Conservation (phyloP, 2,888 invertebrate species). For the Dicranocentrus wangi region DNA sequence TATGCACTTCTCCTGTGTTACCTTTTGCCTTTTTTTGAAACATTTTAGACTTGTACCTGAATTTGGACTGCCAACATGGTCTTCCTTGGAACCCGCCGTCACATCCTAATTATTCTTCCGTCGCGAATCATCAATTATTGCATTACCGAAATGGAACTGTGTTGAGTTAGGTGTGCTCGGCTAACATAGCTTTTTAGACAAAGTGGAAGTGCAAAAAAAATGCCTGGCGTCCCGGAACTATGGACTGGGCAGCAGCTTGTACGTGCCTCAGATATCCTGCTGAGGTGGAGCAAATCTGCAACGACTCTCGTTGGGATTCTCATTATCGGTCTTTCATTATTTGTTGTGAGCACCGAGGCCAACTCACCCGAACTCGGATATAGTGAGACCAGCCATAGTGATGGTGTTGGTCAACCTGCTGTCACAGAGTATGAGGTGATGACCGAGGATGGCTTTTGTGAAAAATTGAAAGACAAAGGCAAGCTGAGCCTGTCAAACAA, state of each 20-base stretch:
- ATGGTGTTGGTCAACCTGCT: conserved; percentile 43
- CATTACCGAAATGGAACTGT: background rate
- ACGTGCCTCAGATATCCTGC: conserved; percentile 7
- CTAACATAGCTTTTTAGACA: no score
- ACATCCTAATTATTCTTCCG: no score
- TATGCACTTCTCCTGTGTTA: no score
- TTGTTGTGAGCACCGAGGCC: conserved; percentile 40
- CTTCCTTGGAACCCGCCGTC: no score
- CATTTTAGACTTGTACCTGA: no score
- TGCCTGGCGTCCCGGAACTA: background rate
- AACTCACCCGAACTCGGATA: conserved; percentile 11
- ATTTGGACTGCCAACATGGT: no score
- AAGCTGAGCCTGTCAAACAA: conserved; percentile 3
- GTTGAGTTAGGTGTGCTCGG: background rate
- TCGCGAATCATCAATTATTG: no score
- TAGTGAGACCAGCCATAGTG: no score
- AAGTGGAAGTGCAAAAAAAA: no score
- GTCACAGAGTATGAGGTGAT: conserved; percentile 49
- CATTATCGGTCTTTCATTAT: conserved; percentile 53
- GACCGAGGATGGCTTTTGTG: conserved; percentile 55
- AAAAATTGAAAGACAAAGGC: conserved; percentile 42
- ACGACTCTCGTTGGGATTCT: conserved; percentile 44
- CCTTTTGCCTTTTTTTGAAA: no score
- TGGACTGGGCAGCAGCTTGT: background rate
- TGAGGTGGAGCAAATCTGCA: conserved; percentile 34